Evolutionary conservation across 2,797 vertebrate genomes (phyloP).

Genomic region (Myotis planiceps): DNA sequence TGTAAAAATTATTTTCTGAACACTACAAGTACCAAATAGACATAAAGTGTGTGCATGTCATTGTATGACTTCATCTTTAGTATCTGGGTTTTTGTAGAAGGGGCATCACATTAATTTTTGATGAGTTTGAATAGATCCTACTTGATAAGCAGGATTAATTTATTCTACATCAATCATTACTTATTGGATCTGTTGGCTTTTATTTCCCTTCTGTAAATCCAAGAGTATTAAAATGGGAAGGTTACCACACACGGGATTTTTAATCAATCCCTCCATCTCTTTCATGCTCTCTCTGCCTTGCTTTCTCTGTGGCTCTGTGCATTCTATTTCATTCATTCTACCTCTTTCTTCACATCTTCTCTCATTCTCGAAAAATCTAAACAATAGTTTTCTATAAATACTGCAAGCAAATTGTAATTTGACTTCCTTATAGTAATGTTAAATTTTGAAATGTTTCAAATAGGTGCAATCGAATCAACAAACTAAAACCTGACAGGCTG

Average conservation of each 20-base stretch:
- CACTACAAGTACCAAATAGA: not conserved
- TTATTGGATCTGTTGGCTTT: not conserved
- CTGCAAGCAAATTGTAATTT: not conserved
- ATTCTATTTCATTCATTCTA: not conserved
- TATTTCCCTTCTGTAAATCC: not conserved
- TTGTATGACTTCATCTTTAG: not conserved
- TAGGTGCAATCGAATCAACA: not conserved
- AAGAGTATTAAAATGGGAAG: not conserved
- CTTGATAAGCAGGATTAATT: not conserved
- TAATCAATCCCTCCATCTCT: not conserved
- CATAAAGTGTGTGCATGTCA: not conserved
- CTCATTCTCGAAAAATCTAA: not conserved
- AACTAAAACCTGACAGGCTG: not conserved
- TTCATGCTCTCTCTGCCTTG: not conserved
- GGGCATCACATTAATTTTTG: not conserved
- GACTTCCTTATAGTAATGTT: not conserved
- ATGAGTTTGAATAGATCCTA: not conserved
- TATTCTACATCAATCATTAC: not conserved
- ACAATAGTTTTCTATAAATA: not conserved
- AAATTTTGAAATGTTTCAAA: conserved; percentile 27
- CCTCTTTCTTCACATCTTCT: not conserved
- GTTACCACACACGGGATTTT: not conserved
- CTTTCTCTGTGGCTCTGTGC: not conserved
- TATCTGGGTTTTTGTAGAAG: not conserved
- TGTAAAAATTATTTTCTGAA: conserved; percentile 7